Evolutionary conservation across 2,113 vertebrate genomes (phyloP).

Genomic region (Mobula birostris): DNA sequence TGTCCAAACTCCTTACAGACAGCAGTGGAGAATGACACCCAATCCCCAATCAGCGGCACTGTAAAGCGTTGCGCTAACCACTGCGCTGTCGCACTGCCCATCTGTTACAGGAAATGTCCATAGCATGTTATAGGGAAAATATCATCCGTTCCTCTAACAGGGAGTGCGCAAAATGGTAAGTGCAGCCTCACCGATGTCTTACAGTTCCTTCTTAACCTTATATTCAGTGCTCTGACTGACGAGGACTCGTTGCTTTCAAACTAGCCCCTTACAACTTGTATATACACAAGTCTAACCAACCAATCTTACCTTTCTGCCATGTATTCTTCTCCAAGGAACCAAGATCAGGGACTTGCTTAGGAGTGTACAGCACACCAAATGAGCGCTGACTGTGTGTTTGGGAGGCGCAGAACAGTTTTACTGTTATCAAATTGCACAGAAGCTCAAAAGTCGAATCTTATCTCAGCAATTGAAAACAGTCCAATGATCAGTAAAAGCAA

Average conservation of each 20-base stretch:
- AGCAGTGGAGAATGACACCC: no score
- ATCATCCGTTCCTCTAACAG: no score
- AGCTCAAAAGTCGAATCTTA: constrained; percentile 3
- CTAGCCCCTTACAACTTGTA: not conserved
- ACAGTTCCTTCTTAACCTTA: no score
- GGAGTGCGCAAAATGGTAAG: no score
- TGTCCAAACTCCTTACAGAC: no score
- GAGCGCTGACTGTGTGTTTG: not conserved
- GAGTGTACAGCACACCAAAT: not conserved
- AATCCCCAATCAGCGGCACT: no score
- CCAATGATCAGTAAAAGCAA: not conserved
- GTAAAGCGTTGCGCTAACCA: no score
- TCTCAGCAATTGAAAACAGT: not conserved
- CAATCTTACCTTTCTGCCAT: not conserved
- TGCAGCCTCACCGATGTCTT: no score
- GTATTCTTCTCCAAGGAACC: not conserved
- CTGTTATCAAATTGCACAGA: not conserved
- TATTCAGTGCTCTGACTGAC: no score
- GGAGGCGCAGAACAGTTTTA: not conserved
- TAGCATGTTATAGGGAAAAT: no score
- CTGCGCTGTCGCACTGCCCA: no score
- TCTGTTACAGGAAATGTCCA: no score
- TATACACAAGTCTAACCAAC: not conserved
- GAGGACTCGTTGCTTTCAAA: not conserved
- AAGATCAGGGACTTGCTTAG: not conserved